Evolutionary conservation across 2,797 vertebrate genomes (phyloP).

Genomic region (Apogon talboti): DNA sequence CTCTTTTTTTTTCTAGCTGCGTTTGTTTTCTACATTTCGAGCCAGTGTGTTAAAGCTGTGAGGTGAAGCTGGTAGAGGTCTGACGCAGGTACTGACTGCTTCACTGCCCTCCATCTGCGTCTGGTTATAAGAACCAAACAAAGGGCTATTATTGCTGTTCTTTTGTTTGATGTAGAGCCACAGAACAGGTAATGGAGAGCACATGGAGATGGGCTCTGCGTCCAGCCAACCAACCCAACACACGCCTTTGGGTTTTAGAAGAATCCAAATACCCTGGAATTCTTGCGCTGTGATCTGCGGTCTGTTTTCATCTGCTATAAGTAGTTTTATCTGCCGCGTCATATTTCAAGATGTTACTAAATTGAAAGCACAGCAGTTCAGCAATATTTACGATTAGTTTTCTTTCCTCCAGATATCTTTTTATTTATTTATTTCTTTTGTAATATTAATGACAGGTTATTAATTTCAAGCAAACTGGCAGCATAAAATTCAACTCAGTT

Average conservation of each 20-base stretch:
- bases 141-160: constrained; percentile 43
- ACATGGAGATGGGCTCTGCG: constrained; percentile 59
- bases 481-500: constrained; percentile 1
- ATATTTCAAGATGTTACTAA: constrained; percentile 20
- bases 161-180: constrained; percentile 63
- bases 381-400: constrained; percentile 16
- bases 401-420: constrained; percentile 24
- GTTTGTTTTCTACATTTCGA: background rate
- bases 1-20: no score
- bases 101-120: constrained; percentile 26
- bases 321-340: background rate
- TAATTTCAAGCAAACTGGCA: constrained; percentile 53
- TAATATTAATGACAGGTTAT: constrained; percentile 8
- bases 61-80: constrained; percentile 19
- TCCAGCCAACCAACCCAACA: constrained; percentile 28
- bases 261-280: constrained; percentile 15
- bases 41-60: constrained; percentile 2
- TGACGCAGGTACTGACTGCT: constrained; percentile 34
- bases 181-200: constrained; percentile 70
- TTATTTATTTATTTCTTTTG: constrained; percentile 34
- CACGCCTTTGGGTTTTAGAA: constrained; percentile 10
- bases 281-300: constrained; percentile 3
- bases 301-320: constrained; percentile 21
- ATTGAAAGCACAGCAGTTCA: constrained; percentile 7
- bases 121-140: constrained; percentile 33